A percentile compares a stretch with the other conserved stretches of the same genome.
Conservation (phyloP, 23 tunicate genomes). For the Ascidia mentula region DNA sequence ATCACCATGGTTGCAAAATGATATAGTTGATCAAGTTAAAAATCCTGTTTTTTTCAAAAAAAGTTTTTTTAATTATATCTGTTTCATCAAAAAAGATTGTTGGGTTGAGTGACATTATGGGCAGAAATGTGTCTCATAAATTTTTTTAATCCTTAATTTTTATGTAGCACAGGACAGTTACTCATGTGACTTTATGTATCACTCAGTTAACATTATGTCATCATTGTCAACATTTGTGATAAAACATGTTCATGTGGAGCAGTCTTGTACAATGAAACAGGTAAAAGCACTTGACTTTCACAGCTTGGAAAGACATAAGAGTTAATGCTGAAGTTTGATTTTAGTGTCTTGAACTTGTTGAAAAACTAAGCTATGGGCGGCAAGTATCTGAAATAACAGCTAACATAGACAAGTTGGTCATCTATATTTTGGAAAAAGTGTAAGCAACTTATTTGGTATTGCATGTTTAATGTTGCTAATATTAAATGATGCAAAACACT, state of each 20-base stretch:
- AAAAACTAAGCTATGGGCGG: constrained; percentile 30
- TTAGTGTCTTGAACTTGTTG: constrained; percentile 11
- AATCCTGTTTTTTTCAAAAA: not conserved
- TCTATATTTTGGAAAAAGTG: constrained; percentile 34
- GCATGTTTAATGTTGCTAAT: too few species aligned
- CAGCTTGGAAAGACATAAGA: not conserved
- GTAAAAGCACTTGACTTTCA: not conserved
- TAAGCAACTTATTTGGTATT: too few species aligned
- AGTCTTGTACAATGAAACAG: not conserved
- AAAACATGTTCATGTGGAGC: not conserved
- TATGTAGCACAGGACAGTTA: not conserved
- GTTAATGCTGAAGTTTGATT: not conserved
- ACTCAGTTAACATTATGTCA: not conserved
- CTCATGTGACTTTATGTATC: not conserved
- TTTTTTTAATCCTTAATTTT: not conserved
- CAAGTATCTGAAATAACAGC: constrained; percentile 15
- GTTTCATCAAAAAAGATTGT: not conserved
- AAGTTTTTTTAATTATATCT: not conserved
- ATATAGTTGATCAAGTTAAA: not conserved
- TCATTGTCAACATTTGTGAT: not conserved
- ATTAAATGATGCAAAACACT: too few species aligned
- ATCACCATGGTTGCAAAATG: not conserved
- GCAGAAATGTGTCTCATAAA: too few species aligned
- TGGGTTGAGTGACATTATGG: too few species aligned
- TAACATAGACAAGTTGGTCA: constrained; percentile 36